These are phyloP conservation scores for Tipula confusa DNA, from an alignment of 2,888 invertebrate species.

Conservation along the genomic window DNA sequence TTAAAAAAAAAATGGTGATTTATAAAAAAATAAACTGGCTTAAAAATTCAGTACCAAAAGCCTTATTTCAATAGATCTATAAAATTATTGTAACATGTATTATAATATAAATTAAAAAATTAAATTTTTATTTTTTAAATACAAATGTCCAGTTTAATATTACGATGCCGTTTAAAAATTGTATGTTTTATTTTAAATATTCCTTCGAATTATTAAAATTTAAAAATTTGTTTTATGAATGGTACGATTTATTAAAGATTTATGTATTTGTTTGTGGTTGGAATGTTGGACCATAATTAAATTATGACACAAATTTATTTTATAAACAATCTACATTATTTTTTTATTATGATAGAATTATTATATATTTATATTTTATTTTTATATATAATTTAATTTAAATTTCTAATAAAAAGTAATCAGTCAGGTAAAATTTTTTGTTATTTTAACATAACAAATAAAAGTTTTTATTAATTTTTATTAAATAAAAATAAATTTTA, in stretches of 20 bases:
- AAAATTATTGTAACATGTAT: neutral
- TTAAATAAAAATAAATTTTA: neutral
- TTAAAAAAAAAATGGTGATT: neutral
- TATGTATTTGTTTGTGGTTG: neutral
- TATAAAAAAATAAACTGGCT: neutral
- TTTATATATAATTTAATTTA: constrained; percentile 13
- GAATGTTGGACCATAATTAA: neutral
- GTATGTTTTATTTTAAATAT: neutral
- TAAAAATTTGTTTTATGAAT: neutral
- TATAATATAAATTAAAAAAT: neutral
- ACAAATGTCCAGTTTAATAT: neutral
- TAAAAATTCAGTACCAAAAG: neutral
- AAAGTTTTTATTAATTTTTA: neutral
- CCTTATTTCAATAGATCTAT: neutral
- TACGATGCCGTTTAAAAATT: no score
- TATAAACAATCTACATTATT: neutral
- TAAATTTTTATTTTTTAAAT: neutral
- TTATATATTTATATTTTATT: neutral
- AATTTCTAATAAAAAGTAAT: constrained; percentile 3
- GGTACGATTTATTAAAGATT: no score
- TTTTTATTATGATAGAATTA: neutral
- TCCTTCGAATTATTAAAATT: no score
- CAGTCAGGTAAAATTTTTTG: neutral
- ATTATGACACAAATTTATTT: neutral
- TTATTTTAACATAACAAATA: neutral